Evolutionary conservation across 2,113 vertebrate genomes (phyloP).

Genomic region (Agelaius tricolor): DNA sequence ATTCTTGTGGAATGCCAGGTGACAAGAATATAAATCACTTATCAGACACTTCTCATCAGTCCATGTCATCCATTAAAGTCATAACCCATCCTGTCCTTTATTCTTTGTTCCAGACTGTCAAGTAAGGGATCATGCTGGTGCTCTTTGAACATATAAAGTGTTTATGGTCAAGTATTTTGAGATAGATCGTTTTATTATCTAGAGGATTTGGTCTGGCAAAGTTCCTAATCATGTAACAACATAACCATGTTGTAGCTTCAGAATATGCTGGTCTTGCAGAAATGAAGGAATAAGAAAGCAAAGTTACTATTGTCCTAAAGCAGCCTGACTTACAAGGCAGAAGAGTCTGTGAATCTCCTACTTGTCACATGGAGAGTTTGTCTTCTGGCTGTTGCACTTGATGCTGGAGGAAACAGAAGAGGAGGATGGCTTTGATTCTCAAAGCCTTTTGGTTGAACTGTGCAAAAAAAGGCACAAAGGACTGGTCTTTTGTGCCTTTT

Average conservation of each 20-base stretch:
- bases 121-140: background rate
- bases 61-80: background rate
- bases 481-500: too few relatives aligned
- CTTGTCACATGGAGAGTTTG: background rate
- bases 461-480: background rate
- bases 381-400: background rate
- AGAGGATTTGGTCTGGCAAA: constrained; percentile 25
- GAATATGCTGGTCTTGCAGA: constrained; percentile 6
- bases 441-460: background rate
- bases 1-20: background rate
- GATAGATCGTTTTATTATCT: background rate
- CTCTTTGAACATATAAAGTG: constrained; percentile 47
- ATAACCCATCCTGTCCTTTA: background rate
- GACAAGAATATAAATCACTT: background rate
- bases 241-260: background rate
- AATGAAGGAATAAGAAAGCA: background rate
- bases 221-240: constrained; percentile 5
- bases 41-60: background rate
- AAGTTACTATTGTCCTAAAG: background rate
- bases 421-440: too few relatives aligned
- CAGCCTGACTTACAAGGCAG: background rate
- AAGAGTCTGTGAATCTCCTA: background rate
- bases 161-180: constrained; percentile 39
- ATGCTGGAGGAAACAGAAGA: background rate
- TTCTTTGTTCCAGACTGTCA: background rate